Evolutionary conservation across 1,140 invertebrate species (phyloP), one percentile per base, ranked within the genome.

Genomic region (Caenorhabditis tropicalis): DNA sequence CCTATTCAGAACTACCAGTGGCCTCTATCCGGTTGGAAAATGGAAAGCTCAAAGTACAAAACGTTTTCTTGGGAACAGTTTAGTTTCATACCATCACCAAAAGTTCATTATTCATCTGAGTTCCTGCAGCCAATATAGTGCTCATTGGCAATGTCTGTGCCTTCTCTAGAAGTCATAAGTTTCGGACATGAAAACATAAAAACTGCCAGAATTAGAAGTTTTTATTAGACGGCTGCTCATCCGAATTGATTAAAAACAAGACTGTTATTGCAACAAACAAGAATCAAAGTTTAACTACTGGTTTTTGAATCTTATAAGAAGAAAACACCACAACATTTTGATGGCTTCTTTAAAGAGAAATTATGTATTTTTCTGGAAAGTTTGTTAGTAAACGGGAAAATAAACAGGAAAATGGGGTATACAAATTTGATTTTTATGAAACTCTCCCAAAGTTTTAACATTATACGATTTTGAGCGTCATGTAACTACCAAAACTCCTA

Each of bases 231-330:
- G n/a, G n/a, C n/a, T 19, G 58, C 58, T 33, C 58, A 65, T 65
- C 33, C 10, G 7, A 58, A 10, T 74, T 74, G 65, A 74, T 74
- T 74, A 74, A 74, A 74, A 74, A 39, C 58, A 65, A 65, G 29
- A 65, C 19, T 16, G 58, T 65, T 36, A 43, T 74, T 24, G 21
- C 19, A 43, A 56, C 53, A 24, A 31, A 43, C 19, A 74, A 74
- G 36, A 74, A 74, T 74, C 36, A 74, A 43, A 74, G 65, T 74
- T 74, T 43, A 74, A 74, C 65, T 74, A 74, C 58, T 65, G 58
- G 58, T 65, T 33, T 33, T 65, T 65, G 58, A 36, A 36, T 19
- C 31, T 33, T 65, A 27, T 27, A 4, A 24, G 21, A 27, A 56
- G 48, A 56, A 56, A 56, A 56, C 53, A 56, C 29, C 53, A 27